These are phyloP conservation scores for Iselma pallidipennis DNA, from an alignment of 2,888 invertebrate genomes.

Conservation along the genomic window DNA sequence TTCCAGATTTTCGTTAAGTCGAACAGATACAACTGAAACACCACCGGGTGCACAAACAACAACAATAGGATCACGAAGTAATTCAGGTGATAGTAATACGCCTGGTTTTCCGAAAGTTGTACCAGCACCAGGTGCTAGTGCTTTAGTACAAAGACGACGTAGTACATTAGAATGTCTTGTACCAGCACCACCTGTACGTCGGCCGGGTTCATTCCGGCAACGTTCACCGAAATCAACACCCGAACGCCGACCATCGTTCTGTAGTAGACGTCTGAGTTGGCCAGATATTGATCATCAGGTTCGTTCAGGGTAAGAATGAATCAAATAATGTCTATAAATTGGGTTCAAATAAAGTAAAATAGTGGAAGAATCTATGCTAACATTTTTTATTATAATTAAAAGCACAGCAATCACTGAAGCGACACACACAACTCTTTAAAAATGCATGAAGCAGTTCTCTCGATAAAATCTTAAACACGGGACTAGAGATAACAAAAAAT, in stretches of 20 bases:
- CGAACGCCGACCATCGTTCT: conserved; percentile 71
- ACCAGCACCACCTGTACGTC: conserved; percentile 49
- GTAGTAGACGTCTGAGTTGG: conserved; percentile 79
- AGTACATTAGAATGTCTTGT: conserved; percentile 65
- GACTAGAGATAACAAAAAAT: too few species aligned
- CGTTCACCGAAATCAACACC: conserved; percentile 61
- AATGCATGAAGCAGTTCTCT: not conserved
- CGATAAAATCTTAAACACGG: not conserved
- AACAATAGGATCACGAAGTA: conserved; percentile 49
- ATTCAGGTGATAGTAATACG: conserved; percentile 54
- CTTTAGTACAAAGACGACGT: conserved; percentile 58
- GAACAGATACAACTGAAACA: conserved; percentile 49
- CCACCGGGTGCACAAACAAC: conserved; percentile 27
- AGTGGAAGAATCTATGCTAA: too few species aligned
- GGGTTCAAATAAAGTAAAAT: too few species aligned
- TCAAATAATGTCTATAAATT: too few species aligned
- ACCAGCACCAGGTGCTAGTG: conserved; percentile 69
- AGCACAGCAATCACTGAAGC: too few species aligned
- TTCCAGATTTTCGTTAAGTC: conserved; percentile 55
- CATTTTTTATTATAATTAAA: too few species aligned
- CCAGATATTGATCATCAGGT: conserved; percentile 84
- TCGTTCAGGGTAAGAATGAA: conserved; percentile 77
- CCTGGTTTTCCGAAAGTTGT: conserved; percentile 74
- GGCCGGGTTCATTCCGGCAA: conserved; percentile 60
- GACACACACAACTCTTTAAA: not conserved